Conservation (phyloP, 2,113 vertebrate species). For the Nymphicus hollandicus region DNA sequence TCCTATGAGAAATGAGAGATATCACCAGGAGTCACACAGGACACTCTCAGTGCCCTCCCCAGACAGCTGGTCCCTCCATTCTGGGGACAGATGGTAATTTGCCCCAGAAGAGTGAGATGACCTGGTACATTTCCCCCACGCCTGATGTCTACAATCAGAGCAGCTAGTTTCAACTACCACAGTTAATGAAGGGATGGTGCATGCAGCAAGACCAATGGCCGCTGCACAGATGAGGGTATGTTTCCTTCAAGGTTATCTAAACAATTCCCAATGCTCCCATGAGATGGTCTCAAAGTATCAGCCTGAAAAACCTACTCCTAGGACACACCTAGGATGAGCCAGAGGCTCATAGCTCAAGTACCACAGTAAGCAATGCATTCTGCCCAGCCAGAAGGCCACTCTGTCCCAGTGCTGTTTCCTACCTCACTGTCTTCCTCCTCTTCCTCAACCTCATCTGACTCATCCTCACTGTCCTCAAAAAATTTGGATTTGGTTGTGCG, state of each 20-base stretch:
- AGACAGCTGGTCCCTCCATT: neutral
- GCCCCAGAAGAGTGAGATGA: neutral
- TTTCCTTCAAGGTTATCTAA: neutral
- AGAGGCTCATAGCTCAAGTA: neutral
- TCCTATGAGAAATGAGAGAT: slow-evolving; percentile 74
- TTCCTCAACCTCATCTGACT: slow-evolving; percentile 91
- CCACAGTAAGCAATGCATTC: neutral
- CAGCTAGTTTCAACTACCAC: neutral
- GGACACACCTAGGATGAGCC: slow-evolving; percentile 32
- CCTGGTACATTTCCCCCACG: neutral
- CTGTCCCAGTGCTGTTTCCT: slow-evolving; percentile 63
- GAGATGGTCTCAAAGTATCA: neutral
- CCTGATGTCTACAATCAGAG: neutral
- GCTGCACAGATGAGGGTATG: neutral
- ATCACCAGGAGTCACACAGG: neutral
- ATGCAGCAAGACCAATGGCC: neutral
- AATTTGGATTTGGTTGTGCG: slow-evolving; percentile 91
- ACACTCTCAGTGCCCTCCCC: neutral
- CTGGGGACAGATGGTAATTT: neutral
- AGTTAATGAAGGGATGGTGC: neutral
- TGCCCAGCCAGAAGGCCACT: slow-evolving; percentile 39
- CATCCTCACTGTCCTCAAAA: slow-evolving; percentile 97
- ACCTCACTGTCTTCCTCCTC: slow-evolving; percentile 84
- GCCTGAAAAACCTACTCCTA: slow-evolving; percentile 24
- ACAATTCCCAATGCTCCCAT: neutral